Evolutionary conservation across 2,888 invertebrate species (phyloP), one percentile per base, ranked within the genome.

Genomic region (Taphrorychus bicolor): DNA sequence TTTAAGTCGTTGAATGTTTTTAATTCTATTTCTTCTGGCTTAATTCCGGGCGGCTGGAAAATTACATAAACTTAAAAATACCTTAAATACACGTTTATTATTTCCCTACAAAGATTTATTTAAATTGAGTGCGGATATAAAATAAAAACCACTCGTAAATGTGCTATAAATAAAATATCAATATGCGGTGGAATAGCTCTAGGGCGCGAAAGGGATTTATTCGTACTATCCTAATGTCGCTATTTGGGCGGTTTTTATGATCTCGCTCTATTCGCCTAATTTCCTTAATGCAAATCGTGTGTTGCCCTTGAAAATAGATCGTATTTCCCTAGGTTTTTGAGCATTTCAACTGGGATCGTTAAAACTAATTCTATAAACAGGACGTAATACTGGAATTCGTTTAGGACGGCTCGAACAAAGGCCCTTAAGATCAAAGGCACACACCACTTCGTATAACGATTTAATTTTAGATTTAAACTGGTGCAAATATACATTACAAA

Each of bases 401-500:
- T 56, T 21, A 51, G 41, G 60, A 51, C 24, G 16, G 59, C 56
- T 49, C 56, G 51, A 66, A 66, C 66, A 66, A 66, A 66, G 61
- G 41, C 24, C 18, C 41, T 57, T 41, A 51, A 66, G 60, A 61
- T 61, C 58, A 60, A 66, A 66, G 61, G 61, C 60, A 52, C 61
- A 60, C 57, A 66, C 60, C 60, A 66, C 60, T 66, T 60, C 66
- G 24, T 57, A 52, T 66, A 57, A 66, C 52, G 66, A 66, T 61
- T 67, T 67, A 67, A 67, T 67, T 67, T 62, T 62, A 67, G 62
- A 62, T 67, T 62, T 67, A 62, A 62, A 62, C 58, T 59, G 59
- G 62, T 62, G 48, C 62, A 67, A 67, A 67, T 67, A 67, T 62
- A 67, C 62, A 62, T 67, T 53, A 67, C 67, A 67, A 67, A 67